Conservation (phyloP, 2,797 vertebrate species). For the Avahi laniger region DNA sequence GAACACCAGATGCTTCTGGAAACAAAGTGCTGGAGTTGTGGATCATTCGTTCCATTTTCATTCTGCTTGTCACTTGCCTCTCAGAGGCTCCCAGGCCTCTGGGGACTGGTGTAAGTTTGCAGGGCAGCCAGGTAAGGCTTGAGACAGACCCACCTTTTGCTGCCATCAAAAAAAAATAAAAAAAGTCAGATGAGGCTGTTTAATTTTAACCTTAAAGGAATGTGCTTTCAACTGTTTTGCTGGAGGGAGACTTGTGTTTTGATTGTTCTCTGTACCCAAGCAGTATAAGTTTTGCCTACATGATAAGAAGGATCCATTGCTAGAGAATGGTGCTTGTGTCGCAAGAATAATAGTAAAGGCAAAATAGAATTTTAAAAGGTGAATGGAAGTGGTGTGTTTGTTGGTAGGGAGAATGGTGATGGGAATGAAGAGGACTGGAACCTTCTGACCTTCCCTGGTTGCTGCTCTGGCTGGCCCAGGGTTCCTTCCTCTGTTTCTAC, state of each 20-base stretch:
- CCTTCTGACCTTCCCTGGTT: not conserved
- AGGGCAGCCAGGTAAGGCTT: not conserved
- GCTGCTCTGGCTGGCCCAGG: not conserved
- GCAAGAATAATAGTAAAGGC: constrained; percentile 12
- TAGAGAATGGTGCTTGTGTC: not conserved
- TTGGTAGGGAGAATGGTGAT: not conserved
- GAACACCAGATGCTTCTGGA: constrained; percentile 56
- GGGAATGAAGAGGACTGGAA: not conserved
- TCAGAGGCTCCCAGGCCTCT: not conserved
- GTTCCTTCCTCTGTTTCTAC: not conserved
- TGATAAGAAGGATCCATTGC: not conserved
- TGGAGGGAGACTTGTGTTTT: not conserved
- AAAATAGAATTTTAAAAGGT: constrained; percentile 10
- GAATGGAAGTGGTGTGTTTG: not conserved
- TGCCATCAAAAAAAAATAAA: not conserved
- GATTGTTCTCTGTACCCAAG: constrained; percentile 33
- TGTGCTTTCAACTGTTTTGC: constrained; percentile 31
- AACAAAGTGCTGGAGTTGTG: constrained; percentile 3
- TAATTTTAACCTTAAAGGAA: constrained; percentile 60
- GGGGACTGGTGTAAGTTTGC: not conserved
- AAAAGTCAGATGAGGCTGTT: constrained; percentile 3
- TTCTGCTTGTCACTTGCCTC: not conserved
- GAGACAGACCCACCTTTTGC: not conserved
- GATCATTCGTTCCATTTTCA: constrained; percentile 31
- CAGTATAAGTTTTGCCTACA: not conserved